A percentile compares a stretch with the other conserved stretches of the same genome.
phyloP scores from a whole-genome alignment of 2,888 invertebrate genomes.

The Lapara coniferarum region DNA sequence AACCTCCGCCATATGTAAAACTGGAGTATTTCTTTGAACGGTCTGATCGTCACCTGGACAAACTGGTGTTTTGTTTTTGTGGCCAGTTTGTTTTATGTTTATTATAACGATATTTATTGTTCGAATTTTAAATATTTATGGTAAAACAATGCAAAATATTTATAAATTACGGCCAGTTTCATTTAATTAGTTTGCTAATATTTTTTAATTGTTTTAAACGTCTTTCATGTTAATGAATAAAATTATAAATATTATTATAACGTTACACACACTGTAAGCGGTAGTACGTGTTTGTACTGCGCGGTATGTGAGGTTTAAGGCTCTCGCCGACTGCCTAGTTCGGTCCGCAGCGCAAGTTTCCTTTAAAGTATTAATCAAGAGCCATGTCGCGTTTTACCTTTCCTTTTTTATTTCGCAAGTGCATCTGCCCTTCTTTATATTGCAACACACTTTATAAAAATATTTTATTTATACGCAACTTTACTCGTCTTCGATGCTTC shows the following conservation, averaged over 20 bases:
- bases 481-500: not conserved
- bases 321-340: constrained; percentile 50
- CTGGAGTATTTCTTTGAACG: constrained; percentile 70
- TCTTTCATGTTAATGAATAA: not conserved
- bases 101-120: not conserved
- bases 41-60: constrained; percentile 74
- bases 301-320: constrained; percentile 14
- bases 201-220: not conserved
- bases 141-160: not conserved
- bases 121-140: not conserved
- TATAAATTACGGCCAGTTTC: not conserved
- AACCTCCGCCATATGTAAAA: constrained; percentile 80
- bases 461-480: constrained; percentile 30
- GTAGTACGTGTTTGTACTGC: constrained; percentile 42
- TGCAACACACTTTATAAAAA: constrained; percentile 40
- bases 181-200: not conserved
- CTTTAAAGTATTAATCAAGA: constrained; percentile 76
- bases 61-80: constrained; percentile 30
- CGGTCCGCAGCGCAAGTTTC: constrained; percentile 63
- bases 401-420: constrained; percentile 60
- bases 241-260: not conserved
- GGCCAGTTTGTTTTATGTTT: not conserved
- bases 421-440: constrained; percentile 62
- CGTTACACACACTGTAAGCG: constrained; percentile 9
- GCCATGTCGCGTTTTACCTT: constrained; percentile 56